Evolutionary conservation across 2,888 invertebrate species (phyloP).

Genomic region (Coelinius sp.): DNA sequence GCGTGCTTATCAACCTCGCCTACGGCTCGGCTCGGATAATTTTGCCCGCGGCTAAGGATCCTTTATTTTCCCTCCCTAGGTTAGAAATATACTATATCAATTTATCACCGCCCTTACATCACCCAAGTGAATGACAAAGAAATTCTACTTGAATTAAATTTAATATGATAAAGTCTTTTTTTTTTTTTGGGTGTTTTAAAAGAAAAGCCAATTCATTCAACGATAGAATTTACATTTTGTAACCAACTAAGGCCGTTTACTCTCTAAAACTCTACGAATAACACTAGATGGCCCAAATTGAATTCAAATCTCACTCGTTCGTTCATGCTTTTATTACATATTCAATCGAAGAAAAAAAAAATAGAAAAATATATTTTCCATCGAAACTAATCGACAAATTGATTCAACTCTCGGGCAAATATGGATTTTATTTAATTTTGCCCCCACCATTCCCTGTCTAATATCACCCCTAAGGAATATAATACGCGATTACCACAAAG

Average conservation of each 20-base stretch:
- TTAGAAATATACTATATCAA: too few species aligned
- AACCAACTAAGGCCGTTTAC: neutral
- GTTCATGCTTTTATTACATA: neutral
- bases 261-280: slow-evolving; percentile 8
- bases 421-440: too few species aligned
- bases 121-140: slow-evolving; percentile 10
- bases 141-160: neutral
- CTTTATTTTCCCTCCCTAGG: too few species aligned
- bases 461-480: too few species aligned
- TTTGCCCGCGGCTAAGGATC: too few species aligned
- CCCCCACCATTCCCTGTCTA: too few species aligned
- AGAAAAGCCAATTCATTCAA: too few species aligned
- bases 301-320: neutral
- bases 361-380: slow-evolving; percentile 13
- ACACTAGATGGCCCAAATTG: neutral
- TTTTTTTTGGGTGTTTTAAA: too few species aligned
- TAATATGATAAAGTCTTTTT: neutral
- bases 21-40: too few species aligned
- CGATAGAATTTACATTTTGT: neutral
- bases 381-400: neutral
- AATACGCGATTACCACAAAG: too few species aligned
- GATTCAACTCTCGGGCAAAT: slow-evolving; percentile 11
- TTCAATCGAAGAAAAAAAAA: neutral
- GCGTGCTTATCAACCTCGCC: too few species aligned
- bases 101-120: neutral